A percentile compares a stretch with the other conserved stretches of the same genome.
These are phyloP conservation scores for Dreissena polymorpha DNA, from an alignment of 1,140 invertebrate genomes.

Conservation along the genomic window DNA sequence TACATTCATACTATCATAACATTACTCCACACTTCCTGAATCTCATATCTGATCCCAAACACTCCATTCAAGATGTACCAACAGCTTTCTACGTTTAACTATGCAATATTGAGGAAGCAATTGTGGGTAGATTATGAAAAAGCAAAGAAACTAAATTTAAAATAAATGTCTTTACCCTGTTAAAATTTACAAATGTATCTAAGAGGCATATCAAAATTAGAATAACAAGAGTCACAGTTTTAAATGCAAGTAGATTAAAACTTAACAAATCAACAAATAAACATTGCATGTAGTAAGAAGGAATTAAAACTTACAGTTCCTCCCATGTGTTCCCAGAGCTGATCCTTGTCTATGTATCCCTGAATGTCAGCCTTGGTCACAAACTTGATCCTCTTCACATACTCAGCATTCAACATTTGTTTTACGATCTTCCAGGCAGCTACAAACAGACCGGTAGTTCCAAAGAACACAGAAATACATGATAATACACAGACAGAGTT, in stretches of 20 bases:
- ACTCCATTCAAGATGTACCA: no score
- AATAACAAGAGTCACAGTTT: neutral
- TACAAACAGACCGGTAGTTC: constrained; percentile 76
- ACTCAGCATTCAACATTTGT: constrained; percentile 91
- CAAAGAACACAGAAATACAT: constrained; percentile 37
- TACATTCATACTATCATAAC: no score
- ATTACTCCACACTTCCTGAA: no score
- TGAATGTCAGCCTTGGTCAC: constrained; percentile 89
- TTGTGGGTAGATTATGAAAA: neutral
- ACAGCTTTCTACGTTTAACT: no score
- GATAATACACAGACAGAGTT: constrained; percentile 55
- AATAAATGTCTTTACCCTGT: neutral
- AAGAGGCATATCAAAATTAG: neutral
- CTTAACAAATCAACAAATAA: neutral
- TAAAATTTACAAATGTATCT: neutral
- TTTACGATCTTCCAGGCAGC: constrained; percentile 97
- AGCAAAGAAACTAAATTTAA: neutral
- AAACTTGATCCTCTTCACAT: constrained; percentile 94
- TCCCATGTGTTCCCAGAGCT: constrained; percentile 90
- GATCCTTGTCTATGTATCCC: constrained; percentile 88
- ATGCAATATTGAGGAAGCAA: no score
- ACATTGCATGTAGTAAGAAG: neutral
- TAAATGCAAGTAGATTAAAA: neutral
- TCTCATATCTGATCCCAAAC: no score
- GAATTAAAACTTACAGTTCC: constrained; percentile 83